Percentiles rank a stretch among this genome's conserved stretches.
phyloP scores from a whole-genome alignment of 2,888 invertebrate species.

The Yponomeuta cagnagella region DNA sequence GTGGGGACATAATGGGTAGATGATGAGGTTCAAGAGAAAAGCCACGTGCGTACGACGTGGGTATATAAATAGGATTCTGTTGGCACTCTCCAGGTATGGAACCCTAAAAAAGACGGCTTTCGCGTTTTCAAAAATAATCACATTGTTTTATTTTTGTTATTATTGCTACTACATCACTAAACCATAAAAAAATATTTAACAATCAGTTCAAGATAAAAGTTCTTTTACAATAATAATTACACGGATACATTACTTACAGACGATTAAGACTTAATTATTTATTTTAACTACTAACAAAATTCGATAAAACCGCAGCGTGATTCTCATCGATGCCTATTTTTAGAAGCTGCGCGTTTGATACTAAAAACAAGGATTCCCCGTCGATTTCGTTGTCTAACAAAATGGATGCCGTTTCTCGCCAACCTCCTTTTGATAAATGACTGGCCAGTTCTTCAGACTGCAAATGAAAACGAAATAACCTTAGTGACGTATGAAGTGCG shows the following conservation, averaged over 20 bases:
- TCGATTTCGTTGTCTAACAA: slow-evolving; percentile 63
- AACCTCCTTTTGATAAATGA: slow-evolving; percentile 42
- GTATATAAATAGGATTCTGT: no score
- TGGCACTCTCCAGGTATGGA: neutral
- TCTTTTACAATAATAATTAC: neutral
- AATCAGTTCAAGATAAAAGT: neutral
- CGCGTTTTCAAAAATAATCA: neutral
- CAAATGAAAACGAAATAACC: slow-evolving; percentile 19
- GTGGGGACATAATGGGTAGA: no score
- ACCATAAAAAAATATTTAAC: neutral
- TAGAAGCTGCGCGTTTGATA: slow-evolving; percentile 49
- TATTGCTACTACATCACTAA: neutral
- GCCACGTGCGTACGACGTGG: no score
- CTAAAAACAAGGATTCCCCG: slow-evolving; percentile 56
- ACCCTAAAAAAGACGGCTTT: neutral
- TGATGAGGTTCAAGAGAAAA: no score
- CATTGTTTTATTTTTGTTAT: neutral
- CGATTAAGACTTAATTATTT: no score
- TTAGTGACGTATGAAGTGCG: neutral
- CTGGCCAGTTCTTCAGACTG: slow-evolving; percentile 47
- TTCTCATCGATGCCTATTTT: slow-evolving; percentile 52
- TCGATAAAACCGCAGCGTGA: slow-evolving; percentile 49
- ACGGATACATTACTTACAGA: neutral
- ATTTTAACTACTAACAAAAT: slow-evolving; percentile 42
- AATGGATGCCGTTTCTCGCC: slow-evolving; percentile 50